Base-by-base conservation (phyloP, 2,888 invertebrate species). In the Myopa tessellatipennis region DNA sequence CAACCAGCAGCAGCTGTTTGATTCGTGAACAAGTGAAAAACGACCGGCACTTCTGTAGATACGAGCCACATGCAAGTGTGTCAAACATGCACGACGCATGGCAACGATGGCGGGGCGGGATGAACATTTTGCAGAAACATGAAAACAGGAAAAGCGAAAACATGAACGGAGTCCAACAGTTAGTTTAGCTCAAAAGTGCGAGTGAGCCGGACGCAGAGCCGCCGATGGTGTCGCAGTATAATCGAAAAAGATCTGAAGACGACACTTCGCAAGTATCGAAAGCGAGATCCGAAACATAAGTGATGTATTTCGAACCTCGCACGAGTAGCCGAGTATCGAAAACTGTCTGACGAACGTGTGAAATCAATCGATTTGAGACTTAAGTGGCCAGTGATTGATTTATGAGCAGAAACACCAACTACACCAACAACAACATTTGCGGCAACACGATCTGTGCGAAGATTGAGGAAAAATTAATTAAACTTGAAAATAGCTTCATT, bases 161-260 rank as follows among this genome's bases (percentile, higher is more conserved):
- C 81, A 82, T 81, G 55, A 71, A 55, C 76, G 69, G n/a, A 52
- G 40, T 36, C 26, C 45, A 77, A 82, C 83, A 82, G 83, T 85
- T 82, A 85, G 86, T 85, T 85, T 82, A 82, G 83, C 85, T 83
- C 83, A 81, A 84, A 84, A 82, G 83, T 84, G 83, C 83, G 86
- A 83, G 81, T 83, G 84, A 84, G 80, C 78, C 82, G 83, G 84
- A 85, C 85, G 83, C 14, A 26, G 83, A 82, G 45, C 18, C 10
- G 52, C 55, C 34, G 55, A 50, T 55, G 70, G 34, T 18, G 4
- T 34, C 34, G 36, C 45, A 10, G 3, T 14, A 55, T 55, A 14
- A 55, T 1, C 14, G 10, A 4, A 55, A 26, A 55, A 55, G 10
- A 55, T n/a, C 16, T 55, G 10, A 50, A 8, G 50, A 14, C 55